Conservation (phyloP, 2,888 invertebrate species). For the Parnassius mnemosyne region DNA sequence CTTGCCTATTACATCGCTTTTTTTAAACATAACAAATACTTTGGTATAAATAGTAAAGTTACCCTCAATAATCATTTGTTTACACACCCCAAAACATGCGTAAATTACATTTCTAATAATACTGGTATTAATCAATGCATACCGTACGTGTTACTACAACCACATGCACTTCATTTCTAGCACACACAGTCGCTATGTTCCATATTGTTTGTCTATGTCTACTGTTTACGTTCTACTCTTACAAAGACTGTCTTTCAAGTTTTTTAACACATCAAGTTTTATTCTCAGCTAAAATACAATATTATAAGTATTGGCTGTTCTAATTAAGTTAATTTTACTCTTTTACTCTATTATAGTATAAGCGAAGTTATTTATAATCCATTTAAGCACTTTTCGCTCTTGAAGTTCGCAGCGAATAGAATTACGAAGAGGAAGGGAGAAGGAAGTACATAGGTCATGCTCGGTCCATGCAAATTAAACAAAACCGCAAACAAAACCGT, state of each 20-base stretch:
- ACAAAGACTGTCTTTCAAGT: constrained; percentile 42
- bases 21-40: not conserved
- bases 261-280: constrained; percentile 31
- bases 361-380: constrained; percentile 30
- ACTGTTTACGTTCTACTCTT: constrained; percentile 47
- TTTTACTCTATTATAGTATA: constrained; percentile 23
- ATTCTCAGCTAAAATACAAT: constrained; percentile 11
- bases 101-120: constrained; percentile 41
- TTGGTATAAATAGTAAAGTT: not conserved
- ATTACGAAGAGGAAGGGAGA: constrained; percentile 57
- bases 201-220: constrained; percentile 54
- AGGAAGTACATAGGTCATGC: constrained; percentile 70
- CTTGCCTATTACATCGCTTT: too few species aligned
- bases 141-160: constrained; percentile 50
- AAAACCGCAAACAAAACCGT: constrained; percentile 71
- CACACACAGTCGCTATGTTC: constrained; percentile 63
- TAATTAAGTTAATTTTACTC: not conserved
- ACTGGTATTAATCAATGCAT: constrained; percentile 36
- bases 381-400: constrained; percentile 41
- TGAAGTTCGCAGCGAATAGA: constrained; percentile 46
- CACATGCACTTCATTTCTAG: constrained; percentile 60
- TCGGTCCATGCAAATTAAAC: constrained; percentile 77
- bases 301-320: constrained; percentile 30
- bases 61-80: constrained; percentile 8
- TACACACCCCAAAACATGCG: constrained; percentile 43